These are phyloP conservation scores for Teleogryllus occipitalis DNA, from an alignment of 1,140 invertebrate genomes.

Conservation along the genomic window DNA sequence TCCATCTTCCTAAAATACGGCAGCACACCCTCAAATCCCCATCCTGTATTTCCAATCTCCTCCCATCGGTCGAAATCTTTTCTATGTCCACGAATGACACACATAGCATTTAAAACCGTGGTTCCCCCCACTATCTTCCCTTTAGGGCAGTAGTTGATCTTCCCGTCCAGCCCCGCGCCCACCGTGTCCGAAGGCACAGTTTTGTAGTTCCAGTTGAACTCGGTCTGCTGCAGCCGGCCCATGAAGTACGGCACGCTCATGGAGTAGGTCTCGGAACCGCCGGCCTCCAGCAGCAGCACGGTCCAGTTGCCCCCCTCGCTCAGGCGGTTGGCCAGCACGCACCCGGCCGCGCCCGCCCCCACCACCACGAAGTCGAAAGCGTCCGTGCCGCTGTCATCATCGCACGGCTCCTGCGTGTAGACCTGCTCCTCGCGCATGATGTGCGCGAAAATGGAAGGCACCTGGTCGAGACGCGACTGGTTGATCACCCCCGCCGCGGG, in stretches of 20 bases:
- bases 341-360: conserved; percentile 44
- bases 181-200: conserved; percentile 51
- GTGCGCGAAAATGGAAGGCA: no score
- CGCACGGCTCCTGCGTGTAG: no score
- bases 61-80: conserved; percentile 70
- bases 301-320: not conserved
- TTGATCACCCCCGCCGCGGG: no score
- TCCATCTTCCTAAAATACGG: conserved; percentile 58
- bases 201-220: conserved; percentile 59
- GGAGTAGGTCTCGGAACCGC: not conserved
- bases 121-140: conserved; percentile 63
- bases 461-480: no score
- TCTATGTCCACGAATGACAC: conserved; percentile 72
- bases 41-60: conserved; percentile 54
- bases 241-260: not conserved
- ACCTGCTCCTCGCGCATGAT: no score
- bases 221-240: conserved; percentile 38
- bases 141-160: conserved; percentile 46
- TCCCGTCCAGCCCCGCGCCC: conserved; percentile 35
- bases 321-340: conserved; percentile 38
- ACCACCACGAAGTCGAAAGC: conserved; percentile 29
- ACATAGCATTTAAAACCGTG: conserved; percentile 77
- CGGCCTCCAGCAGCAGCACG: conserved; percentile 2
- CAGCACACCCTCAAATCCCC: conserved; percentile 63
- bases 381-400: not conserved